These are phyloP conservation scores for Oikopleura dioica DNA, from an alignment of 23 tunicate species.

Conservation along the genomic window DNA sequence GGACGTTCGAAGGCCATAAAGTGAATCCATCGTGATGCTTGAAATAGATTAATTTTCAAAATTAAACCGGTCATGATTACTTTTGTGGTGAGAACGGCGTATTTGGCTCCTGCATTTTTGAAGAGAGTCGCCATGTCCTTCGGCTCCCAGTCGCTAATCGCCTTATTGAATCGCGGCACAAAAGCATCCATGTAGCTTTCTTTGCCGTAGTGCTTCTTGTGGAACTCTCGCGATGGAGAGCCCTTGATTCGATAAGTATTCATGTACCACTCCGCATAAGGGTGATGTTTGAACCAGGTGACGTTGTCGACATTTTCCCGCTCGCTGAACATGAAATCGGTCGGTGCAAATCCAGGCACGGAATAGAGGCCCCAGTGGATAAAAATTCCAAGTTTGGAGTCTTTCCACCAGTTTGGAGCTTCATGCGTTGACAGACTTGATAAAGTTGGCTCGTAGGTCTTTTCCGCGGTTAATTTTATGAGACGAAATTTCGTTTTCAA, in stretches of 20 bases:
- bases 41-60: too few species aligned
- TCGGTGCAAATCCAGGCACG: not conserved
- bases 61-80: too few species aligned
- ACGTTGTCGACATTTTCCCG: not conserved
- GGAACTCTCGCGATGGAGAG: not conserved
- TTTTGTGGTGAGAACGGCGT: constrained; percentile 48
- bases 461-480: too few species aligned
- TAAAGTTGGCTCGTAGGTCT: too few species aligned
- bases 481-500: too few species aligned
- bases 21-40: constrained; percentile 84
- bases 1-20: constrained; percentile 44
- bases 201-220: not conserved
- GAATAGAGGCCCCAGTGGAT: not conserved
- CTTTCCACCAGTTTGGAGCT: not conserved
- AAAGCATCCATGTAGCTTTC: not conserved
- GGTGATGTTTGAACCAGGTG: not conserved
- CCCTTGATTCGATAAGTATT: not conserved
- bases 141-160: not conserved
- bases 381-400: not conserved
- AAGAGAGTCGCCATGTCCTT: not conserved
- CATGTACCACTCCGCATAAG: not conserved
- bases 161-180: not conserved
- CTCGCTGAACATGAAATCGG: not conserved
- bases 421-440: not conserved
- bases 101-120: constrained; percentile 39